Evolutionary conservation across 64 coral and sea anemone genomes (phyloP), one percentile per base, ranked within the genome.

Genomic region (Dendrophyllia cribrosa): DNA sequence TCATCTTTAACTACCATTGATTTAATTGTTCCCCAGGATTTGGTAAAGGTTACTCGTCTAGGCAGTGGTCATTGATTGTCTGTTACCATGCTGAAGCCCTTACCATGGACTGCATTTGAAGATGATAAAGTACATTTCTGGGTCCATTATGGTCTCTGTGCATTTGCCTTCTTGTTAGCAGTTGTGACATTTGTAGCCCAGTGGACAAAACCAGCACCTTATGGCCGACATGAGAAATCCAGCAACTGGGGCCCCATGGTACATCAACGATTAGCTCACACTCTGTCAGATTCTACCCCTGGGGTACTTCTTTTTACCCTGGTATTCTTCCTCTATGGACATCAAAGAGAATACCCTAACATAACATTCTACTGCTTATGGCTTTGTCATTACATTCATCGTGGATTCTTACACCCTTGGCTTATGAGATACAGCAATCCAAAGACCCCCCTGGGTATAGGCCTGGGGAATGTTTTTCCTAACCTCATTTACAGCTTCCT

Each of bases 311-410:
- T 91, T 7, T 91, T 91, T 61, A 50, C 77, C 6, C 76, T 91
- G 3, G 89, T 91, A 19, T 91, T 91, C 24, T 91, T 91, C 56
- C 68, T 91, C 4, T 91, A 91, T 91, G 89, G 76, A 46, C 47
- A 50, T 43, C 77, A 91, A 20, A 91, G 48, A 68, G 89, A 22
- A 34, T 91, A 83, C 11, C 5, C 70, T 8, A 91, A 91, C 11
- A 82, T 91, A 59, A 72, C 12, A 74, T 91, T 91, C 55, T 91
- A 45, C 24, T 52, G 60, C 21, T 13, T 91, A 3, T 91, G 88
- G 88, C 71, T 82, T 64, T 91, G 88, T 73, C 89, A 91, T 83
- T 91, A 83, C 46, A 20, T 91, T 22, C 89, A 91, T 74, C 89
- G 89, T 45, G 89, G 89, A 20, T 12, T 91, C 43, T 83, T 91